Evolutionary conservation across 2,113 vertebrate genomes (phyloP).

Genomic region (Danionella cerebrum): DNA sequence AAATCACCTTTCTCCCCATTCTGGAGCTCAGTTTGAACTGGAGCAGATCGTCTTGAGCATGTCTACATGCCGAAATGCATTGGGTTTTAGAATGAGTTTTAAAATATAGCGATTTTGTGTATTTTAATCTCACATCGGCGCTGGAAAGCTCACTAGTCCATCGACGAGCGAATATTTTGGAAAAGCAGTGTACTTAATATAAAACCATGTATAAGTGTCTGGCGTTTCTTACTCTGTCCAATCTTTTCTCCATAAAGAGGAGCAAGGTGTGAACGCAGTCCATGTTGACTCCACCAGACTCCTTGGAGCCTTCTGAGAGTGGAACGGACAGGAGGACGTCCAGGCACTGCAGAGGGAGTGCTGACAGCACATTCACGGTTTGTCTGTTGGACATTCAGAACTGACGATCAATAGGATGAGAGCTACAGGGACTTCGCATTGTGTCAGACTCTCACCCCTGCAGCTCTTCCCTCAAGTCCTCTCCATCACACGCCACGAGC

Average conservation of each 20-base stretch:
- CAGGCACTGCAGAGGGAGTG: constrained; percentile 72
- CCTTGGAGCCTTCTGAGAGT: constrained; percentile 44
- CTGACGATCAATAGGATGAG: neutral
- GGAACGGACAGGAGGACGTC: constrained; percentile 61
- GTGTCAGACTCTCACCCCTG: constrained; percentile 54
- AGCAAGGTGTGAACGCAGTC: constrained; percentile 66
- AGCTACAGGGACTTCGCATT: neutral
- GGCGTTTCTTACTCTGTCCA: constrained; percentile 51
- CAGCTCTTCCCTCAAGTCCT: constrained; percentile 63
- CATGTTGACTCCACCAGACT: constrained; percentile 67
- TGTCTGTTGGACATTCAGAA: constrained; percentile 42
- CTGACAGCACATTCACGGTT: constrained; percentile 79
- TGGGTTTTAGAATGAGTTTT: too few relatives aligned
- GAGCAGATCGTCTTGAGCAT: too few relatives aligned
- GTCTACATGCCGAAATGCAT: too few relatives aligned
- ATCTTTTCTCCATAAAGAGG: constrained; percentile 60
- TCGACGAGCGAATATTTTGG: too few relatives aligned
- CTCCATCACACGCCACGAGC: constrained; percentile 51
- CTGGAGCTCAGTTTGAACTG: too few relatives aligned
- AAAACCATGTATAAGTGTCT: neutral
- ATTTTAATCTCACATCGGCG: too few relatives aligned
- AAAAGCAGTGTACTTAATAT: neutral
- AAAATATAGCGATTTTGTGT: too few relatives aligned
- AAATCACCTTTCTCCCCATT: too few relatives aligned
- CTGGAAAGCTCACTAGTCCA: too few relatives aligned